These are phyloP conservation scores for Zootoca vivipara DNA, from an alignment of 2,113 vertebrate species.

Conservation along the genomic window DNA sequence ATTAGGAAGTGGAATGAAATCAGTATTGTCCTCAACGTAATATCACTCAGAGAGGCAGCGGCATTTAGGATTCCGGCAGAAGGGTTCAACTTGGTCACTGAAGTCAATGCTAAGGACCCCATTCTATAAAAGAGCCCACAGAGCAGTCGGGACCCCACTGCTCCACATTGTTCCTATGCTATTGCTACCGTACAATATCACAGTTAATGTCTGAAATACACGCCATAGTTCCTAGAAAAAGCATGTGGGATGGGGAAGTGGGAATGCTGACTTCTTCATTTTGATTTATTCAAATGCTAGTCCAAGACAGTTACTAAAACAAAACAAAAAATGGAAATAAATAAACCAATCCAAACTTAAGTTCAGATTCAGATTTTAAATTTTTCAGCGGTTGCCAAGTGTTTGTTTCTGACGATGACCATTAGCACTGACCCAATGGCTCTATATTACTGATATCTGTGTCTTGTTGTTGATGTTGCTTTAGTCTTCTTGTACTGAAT, in stretches of 20 bases:
- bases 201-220: background rate
- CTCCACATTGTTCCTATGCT: background rate
- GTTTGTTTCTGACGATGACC: too few species aligned
- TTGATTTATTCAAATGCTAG: background rate
- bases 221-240: too few species aligned
- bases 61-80: background rate
- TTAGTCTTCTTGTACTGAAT: too few species aligned
- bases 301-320: background rate
- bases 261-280: background rate
- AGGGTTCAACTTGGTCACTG: background rate
- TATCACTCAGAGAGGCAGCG: too few species aligned
- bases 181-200: background rate
- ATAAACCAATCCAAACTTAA: background rate
- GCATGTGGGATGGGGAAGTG: too few species aligned
- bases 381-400: background rate
- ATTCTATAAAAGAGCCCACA: background rate
- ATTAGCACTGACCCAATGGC: too few species aligned
- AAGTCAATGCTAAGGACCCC: background rate
- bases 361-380: background rate
- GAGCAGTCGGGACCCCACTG: too few species aligned
- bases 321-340: too few species aligned
- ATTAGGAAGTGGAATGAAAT: background rate
- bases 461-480: too few species aligned
- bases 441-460: too few species aligned
- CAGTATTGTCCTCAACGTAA: background rate